Evolutionary conservation across 2,797 vertebrate genomes (phyloP), one percentile per base, ranked within the genome.

Genomic region (Thunnus albacares): DNA sequence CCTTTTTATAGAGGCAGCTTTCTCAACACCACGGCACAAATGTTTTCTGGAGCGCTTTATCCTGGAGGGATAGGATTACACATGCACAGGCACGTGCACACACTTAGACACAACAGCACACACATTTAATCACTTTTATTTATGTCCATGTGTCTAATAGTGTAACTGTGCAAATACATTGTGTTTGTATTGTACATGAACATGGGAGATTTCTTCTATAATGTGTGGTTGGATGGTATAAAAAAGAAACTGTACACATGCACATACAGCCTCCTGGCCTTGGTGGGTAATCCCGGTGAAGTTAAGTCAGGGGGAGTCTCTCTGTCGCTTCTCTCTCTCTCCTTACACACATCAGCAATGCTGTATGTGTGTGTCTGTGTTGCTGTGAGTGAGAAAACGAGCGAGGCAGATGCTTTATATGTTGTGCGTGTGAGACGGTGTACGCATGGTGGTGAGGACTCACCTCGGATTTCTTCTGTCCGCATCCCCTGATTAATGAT

Each of bases 1-100:
- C 80, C 89, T 93, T 93, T 92, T 93, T 93, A 86, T 92, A 92
- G 92, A 78, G 89, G 78, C 80, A 63, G 87, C 78, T 88, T 87
- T 91, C 87, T 91, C 87, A 91, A 89, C 92, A 89, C 88, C 81
- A 71, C 55, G 33, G 83, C 83, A 75, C 89, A 90, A 90, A 89
- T 92, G 85, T 82, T 85, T 89, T 87, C 77, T 88, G 77, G 81
- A 86, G 81, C 63, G 38, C 87, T 92, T 92, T 87, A 92, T 93
- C 90, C 89, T 62, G 53, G 17, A 71, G 74, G 86, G 77, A 55
- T 91, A 84, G 75, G 38, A 71, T 92, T 92, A 87, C 90, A 84
- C 73, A 73, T 64, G 63, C 75, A 77, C 73, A 52, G n/a, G 30
- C 67, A 59, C 15, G 9, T 52, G 62, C 51, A 51, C 14, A 11